A percentile compares a stretch with the other conserved stretches of the same genome.
phyloP scores from a whole-genome alignment of 1,140 invertebrate species.

The Ditylenchus dipsaci region DNA sequence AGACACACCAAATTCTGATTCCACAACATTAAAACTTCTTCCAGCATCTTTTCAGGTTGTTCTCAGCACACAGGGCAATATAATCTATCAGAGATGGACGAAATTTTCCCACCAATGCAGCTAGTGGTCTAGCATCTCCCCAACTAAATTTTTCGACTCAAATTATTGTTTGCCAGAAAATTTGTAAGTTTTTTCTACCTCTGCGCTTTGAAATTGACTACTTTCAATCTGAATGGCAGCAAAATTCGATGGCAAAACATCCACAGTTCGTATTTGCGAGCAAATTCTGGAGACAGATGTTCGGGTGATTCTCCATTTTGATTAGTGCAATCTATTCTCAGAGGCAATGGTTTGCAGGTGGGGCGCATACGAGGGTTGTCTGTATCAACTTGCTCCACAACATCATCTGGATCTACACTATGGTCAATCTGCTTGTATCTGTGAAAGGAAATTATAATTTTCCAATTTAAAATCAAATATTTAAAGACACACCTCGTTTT shows the following conservation, averaged over 20 bases:
- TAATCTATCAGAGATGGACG: slow-evolving; percentile 24
- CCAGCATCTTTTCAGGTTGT: slow-evolving; percentile 12
- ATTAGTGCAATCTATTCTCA: background rate
- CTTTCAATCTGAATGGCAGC: slow-evolving; percentile 25
- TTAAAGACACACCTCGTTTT: background rate
- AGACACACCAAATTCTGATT: slow-evolving; percentile 24
- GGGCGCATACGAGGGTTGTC: slow-evolving; percentile 24
- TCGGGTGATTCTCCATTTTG: background rate
- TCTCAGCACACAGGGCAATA: slow-evolving; percentile 1
- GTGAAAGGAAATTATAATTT: no score
- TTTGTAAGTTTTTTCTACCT: slow-evolving; percentile 10
- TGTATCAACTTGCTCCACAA: slow-evolving; percentile 23
- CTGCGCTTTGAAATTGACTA: slow-evolving; percentile 31
- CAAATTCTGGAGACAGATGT: slow-evolving; percentile 7
- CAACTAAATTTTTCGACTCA: slow-evolving; percentile 31
- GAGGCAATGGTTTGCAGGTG: slow-evolving; percentile 12
- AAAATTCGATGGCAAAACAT: slow-evolving; percentile 26
- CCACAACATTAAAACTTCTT: slow-evolving; percentile 17
- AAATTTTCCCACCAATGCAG: slow-evolving; percentile 43
- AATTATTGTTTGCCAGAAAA: background rate
- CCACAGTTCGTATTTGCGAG: slow-evolving; percentile 23
- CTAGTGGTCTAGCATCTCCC: slow-evolving; percentile 41
- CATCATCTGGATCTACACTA: slow-evolving; percentile 11
- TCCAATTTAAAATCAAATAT: slow-evolving; percentile 38
- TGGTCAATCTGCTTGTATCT: slow-evolving; percentile 31